These are phyloP conservation scores for Podarcis raffonei DNA, from an alignment of 2,113 vertebrate species.

Conservation along the genomic window DNA sequence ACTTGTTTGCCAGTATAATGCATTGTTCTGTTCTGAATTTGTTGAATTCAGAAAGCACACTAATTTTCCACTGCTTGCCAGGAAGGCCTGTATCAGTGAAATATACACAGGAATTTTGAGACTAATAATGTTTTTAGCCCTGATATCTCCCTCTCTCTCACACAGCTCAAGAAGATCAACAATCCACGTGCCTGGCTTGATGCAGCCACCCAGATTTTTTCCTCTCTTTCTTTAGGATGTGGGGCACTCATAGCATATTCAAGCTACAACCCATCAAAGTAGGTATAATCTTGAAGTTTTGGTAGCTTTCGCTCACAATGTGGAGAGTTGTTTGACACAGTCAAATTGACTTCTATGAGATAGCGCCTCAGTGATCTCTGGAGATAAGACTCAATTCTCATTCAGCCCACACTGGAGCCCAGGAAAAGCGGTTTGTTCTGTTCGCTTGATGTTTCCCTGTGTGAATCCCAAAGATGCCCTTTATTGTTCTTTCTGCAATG, in stretches of 20 bases:
- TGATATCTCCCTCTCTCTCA: not conserved
- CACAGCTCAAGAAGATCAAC: conserved; percentile 81
- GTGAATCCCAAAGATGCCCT: not conserved
- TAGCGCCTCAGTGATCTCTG: not conserved
- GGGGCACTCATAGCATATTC: conserved; percentile 92
- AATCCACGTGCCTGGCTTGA: conserved; percentile 91
- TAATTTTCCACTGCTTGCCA: not conserved
- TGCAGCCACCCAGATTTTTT: conserved; percentile 93
- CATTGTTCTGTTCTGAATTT: not conserved
- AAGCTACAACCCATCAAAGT: conserved; percentile 89
- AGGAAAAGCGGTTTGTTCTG: not conserved
- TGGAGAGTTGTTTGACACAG: not conserved
- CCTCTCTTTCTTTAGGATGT: conserved; percentile 90
- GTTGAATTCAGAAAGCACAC: not conserved
- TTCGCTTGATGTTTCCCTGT: not conserved
- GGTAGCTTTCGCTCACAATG: not conserved
- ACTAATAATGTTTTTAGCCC: not conserved
- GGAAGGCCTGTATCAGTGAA: not conserved
- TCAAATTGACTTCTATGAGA: not conserved
- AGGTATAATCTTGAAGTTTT: conserved; percentile 38
- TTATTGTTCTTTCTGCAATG: not conserved
- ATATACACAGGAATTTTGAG: not conserved
- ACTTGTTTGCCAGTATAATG: not conserved
- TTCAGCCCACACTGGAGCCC: not conserved
- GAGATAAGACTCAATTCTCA: not conserved